phyloP scores from a whole-genome alignment of 2,113 vertebrate genomes.

The Egretta garzetta region DNA sequence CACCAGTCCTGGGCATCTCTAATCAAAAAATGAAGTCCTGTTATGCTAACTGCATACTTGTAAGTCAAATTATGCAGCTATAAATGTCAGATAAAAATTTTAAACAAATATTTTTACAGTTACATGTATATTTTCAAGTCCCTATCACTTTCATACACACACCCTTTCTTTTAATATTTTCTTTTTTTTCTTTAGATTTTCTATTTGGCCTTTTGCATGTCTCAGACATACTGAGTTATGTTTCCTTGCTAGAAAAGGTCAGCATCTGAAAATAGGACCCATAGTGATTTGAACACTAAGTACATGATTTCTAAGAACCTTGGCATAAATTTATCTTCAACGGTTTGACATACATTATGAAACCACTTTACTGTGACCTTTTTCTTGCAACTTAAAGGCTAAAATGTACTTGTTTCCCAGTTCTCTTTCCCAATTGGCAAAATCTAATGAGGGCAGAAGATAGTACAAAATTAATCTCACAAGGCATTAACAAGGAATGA shows the following conservation, averaged over 20 bases:
- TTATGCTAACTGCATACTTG: background rate
- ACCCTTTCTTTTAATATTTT: background rate
- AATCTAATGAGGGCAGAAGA: background rate
- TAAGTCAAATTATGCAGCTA: background rate
- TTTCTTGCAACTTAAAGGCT: conserved; percentile 11
- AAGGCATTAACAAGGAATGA: background rate
- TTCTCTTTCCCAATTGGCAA: background rate
- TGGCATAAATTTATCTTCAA: background rate
- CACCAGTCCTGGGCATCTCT: background rate
- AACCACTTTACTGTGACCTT: conserved; percentile 14
- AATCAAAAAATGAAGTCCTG: background rate
- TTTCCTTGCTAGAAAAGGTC: conserved; percentile 29
- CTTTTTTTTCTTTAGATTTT: background rate
- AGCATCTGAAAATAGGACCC: background rate
- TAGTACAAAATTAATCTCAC: background rate
- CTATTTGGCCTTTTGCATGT: background rate
- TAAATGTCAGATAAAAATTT: background rate
- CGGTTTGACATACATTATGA: background rate
- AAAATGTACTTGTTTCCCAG: background rate
- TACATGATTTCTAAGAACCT: conserved; percentile 1
- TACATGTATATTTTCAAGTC: background rate
- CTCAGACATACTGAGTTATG: background rate
- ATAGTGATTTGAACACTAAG: conserved; percentile 13
- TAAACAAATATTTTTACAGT: background rate
- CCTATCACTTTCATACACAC: accelerated